phyloP scores from a whole-genome alignment of 2,888 invertebrate genomes.

The Polymixis flavicincta region DNA sequence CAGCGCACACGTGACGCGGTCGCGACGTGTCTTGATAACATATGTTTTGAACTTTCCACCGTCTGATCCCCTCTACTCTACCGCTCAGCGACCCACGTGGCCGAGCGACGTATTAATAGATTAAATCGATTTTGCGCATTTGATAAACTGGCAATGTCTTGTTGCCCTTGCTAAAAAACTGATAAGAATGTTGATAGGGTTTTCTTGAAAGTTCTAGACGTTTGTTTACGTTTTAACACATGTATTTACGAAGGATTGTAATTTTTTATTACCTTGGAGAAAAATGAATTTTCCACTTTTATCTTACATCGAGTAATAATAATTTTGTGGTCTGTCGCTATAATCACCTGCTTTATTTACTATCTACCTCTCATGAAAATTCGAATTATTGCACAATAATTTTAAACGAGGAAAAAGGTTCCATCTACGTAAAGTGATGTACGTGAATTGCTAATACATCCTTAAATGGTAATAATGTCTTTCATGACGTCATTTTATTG shows the following conservation, averaged over 20 bases:
- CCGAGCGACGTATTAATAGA: conserved; percentile 48
- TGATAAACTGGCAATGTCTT: conserved; percentile 23
- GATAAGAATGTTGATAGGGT: conserved; percentile 47
- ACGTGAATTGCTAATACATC: not conserved
- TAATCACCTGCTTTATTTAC: not conserved
- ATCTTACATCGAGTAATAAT: not conserved
- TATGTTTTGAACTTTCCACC: conserved; percentile 40
- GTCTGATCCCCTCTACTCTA: conserved; percentile 10
- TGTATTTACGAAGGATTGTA: not conserved
- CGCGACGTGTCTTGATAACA: conserved; percentile 42
- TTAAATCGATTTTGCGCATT: conserved; percentile 55
- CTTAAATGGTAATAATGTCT: not conserved
- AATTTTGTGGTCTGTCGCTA: not conserved
- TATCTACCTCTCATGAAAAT: not conserved
- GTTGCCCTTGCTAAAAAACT: conserved; percentile 28
- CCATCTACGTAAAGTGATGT: not conserved
- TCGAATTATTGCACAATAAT: conserved; percentile 24
- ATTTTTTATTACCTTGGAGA: not conserved
- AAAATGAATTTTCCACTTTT: not conserved
- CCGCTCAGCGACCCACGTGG: conserved; percentile 46
- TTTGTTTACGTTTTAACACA: conserved; percentile 30
- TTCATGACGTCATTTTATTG: conserved; percentile 28
- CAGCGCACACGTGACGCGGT: conserved; percentile 33
- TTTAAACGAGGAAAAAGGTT: not conserved
- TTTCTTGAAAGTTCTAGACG: conserved; percentile 35